Percentiles rank a stretch among this genome's conserved stretches.
These are phyloP conservation scores for Chamaetylas fuelleborni DNA, from an alignment of 2,113 vertebrate genomes.

Conservation along the genomic window DNA sequence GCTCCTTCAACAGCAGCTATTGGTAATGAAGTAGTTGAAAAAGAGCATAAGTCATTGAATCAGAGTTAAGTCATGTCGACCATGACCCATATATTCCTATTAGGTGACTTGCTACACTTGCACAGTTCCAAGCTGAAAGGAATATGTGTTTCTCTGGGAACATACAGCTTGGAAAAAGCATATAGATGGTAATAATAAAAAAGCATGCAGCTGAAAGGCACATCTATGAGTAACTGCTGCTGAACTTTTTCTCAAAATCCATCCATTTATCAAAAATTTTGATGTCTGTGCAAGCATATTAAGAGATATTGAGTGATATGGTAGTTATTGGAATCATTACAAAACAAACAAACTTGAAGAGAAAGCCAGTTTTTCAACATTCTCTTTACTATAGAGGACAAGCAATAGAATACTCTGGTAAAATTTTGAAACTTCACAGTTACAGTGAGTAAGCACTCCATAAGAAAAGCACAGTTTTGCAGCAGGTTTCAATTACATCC, in stretches of 20 bases:
- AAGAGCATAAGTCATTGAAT: not conserved
- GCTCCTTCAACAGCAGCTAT: not conserved
- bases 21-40: not conserved
- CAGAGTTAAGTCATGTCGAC: not conserved
- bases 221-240: slow-evolving; percentile 73
- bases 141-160: not conserved
- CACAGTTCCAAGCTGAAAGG: not conserved
- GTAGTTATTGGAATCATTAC: slow-evolving; percentile 67
- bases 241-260: slow-evolving; percentile 78
- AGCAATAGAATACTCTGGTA: not conserved
- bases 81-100: slow-evolving; percentile 16
- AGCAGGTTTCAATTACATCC: slow-evolving; percentile 1
- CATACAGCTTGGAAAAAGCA: not conserved
- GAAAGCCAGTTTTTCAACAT: slow-evolving; percentile 36
- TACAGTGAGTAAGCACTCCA: not conserved
- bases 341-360: slow-evolving; percentile 7
- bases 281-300: slow-evolving; percentile 67
- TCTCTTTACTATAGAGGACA: slow-evolving; percentile 8
- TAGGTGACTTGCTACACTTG: not conserved
- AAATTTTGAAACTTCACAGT: slow-evolving; percentile 1
- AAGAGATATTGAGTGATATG: slow-evolving; percentile 68
- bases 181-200: not conserved
- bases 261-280: slow-evolving; percentile 63
- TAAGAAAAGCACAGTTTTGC: slow-evolving; percentile 1
- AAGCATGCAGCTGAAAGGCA: slow-evolving; percentile 19